These are phyloP conservation scores for Melieria picta DNA, from an alignment of 2,888 invertebrate species.

Conservation along the genomic window DNA sequence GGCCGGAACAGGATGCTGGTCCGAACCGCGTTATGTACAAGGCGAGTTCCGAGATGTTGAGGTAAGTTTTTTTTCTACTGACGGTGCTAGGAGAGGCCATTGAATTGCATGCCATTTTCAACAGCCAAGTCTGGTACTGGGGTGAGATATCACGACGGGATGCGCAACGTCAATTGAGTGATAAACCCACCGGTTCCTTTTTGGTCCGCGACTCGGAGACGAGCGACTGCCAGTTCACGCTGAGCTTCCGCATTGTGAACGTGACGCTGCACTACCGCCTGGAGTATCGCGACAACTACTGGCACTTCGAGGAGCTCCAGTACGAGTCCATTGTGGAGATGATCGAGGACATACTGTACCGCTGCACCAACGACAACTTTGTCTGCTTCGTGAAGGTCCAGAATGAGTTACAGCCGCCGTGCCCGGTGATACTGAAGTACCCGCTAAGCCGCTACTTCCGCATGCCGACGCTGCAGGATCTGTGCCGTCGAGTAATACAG, in stretches of 20 bases:
- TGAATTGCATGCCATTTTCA: constrained; percentile 1
- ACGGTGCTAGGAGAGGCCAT: not conserved
- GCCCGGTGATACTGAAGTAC: constrained; percentile 78
- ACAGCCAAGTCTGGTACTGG: constrained; percentile 80
- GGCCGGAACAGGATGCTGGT: constrained; percentile 53
- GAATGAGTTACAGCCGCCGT: constrained; percentile 74
- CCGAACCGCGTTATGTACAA: constrained; percentile 62
- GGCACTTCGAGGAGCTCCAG: constrained; percentile 64
- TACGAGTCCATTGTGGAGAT: constrained; percentile 74
- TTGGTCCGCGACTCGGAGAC: constrained; percentile 80
- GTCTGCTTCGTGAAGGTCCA: constrained; percentile 78
- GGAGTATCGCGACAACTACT: constrained; percentile 71
- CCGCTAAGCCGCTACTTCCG: constrained; percentile 80
- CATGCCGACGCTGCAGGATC: constrained; percentile 76
- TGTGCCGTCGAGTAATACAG: constrained; percentile 79
- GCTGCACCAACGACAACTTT: constrained; percentile 74
- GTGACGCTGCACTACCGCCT: constrained; percentile 79
- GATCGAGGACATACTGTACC: constrained; percentile 78
- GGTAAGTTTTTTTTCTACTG: constrained; percentile 47
- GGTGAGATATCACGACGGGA: constrained; percentile 78
- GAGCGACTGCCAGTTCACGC: constrained; percentile 72
- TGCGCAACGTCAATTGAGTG: constrained; percentile 75
- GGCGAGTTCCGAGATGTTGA: constrained; percentile 64
- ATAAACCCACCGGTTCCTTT: constrained; percentile 80
- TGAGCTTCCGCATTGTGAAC: constrained; percentile 78